Evolutionary conservation across 1,140 invertebrate species (phyloP).

Genomic region (Gryllus bimaculatus): DNA sequence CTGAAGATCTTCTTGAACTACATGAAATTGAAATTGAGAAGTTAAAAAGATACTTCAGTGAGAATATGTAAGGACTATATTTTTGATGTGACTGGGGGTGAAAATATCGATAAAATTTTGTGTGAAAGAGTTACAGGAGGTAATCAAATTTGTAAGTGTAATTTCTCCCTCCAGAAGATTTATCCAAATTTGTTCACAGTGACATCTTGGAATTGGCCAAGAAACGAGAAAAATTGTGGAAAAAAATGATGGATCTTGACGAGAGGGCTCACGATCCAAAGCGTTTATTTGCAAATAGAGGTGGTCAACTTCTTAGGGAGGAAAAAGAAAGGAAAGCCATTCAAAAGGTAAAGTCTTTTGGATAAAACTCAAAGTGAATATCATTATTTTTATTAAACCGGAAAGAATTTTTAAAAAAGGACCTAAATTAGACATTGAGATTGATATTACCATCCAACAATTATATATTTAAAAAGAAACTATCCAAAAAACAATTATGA

Average conservation of each 20-base stretch:
- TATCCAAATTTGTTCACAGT: constrained; percentile 28
- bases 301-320: constrained; percentile 69
- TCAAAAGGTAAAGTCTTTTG: constrained; percentile 39
- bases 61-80: constrained; percentile 51
- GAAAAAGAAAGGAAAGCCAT: constrained; percentile 72
- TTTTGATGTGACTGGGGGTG: too few species aligned
- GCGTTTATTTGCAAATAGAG: constrained; percentile 67
- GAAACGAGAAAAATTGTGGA: constrained; percentile 51
- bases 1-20: constrained; percentile 59
- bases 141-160: too few species aligned
- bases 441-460: too few species aligned
- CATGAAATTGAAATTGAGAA: constrained; percentile 65
- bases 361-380: too few species aligned
- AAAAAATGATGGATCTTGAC: constrained; percentile 58
- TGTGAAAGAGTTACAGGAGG: too few species aligned
- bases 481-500: too few species aligned
- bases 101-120: too few species aligned
- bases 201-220: constrained; percentile 52
- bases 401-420: too few species aligned
- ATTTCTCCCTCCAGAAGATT: too few species aligned
- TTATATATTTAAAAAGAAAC: too few species aligned
- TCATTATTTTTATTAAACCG: too few species aligned
- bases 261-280: constrained; percentile 62
- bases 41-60: constrained; percentile 54
- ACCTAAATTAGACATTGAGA: too few species aligned